Conservation (phyloP, 2,797 vertebrate genomes). For the Rhodeus uyekii region DNA sequence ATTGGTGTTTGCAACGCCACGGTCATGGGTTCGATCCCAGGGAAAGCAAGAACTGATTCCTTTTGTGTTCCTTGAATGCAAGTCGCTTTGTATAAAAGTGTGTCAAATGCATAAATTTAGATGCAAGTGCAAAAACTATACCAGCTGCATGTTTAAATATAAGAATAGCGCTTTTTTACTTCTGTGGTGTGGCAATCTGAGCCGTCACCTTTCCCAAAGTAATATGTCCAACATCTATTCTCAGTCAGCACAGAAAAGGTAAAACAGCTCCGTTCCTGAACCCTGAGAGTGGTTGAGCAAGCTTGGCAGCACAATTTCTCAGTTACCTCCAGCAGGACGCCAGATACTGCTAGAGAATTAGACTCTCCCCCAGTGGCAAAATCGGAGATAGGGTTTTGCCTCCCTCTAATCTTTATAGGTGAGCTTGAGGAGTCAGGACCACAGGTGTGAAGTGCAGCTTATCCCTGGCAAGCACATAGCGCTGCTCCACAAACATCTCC, state of each 20-base stretch:
- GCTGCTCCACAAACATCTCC: conserved; percentile 38
- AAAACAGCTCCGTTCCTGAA: conserved; percentile 13
- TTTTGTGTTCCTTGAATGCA: too few species aligned
- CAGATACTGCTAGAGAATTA: conserved; percentile 40
- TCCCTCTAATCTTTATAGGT: conserved; percentile 21
- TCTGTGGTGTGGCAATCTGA: neutral
- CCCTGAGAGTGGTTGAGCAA: conserved; percentile 33
- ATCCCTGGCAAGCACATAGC: conserved; percentile 17
- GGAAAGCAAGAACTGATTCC: too few species aligned
- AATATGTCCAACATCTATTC: conserved; percentile 4
- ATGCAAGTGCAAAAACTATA: too few species aligned
- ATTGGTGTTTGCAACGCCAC: too few species aligned
- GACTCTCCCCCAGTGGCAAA: conserved; percentile 29
- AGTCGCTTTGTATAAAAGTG: too few species aligned
- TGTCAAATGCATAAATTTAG: too few species aligned
- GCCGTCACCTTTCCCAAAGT: neutral
- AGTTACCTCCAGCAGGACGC: conserved; percentile 46
- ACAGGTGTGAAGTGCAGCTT: conserved; percentile 53
- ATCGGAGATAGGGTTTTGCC: conserved; percentile 22
- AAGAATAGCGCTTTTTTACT: neutral
- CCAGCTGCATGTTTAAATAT: neutral
- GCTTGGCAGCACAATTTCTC: conserved; percentile 49
- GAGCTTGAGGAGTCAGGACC: conserved; percentile 38
- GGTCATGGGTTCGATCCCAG: too few species aligned
- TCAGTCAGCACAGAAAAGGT: neutral